Conservation (phyloP, 2,888 invertebrate genomes). For the Mellilla xanthometata region DNA sequence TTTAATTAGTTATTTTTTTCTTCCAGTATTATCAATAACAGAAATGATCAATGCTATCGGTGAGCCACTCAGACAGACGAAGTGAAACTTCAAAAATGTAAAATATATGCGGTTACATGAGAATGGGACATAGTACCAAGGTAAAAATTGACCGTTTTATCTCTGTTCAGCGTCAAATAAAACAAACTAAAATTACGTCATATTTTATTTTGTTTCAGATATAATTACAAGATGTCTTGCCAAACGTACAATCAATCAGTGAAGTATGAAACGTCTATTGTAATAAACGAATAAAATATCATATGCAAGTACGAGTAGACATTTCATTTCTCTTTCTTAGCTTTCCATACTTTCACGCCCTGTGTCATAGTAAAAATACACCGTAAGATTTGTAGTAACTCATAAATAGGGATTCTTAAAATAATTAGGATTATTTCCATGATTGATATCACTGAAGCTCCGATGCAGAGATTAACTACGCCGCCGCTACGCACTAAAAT, state of each 20-base stretch:
- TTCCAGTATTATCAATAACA: too few relatives aligned
- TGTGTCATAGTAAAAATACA: constrained; percentile 32
- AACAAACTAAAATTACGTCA: too few relatives aligned
- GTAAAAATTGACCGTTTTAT: too few relatives aligned
- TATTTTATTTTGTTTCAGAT: constrained; percentile 10
- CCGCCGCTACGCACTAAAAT: constrained; percentile 66
- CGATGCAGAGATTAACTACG: constrained; percentile 65
- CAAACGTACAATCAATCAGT: neutral
- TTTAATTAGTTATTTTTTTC: too few relatives aligned
- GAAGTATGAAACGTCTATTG: neutral
- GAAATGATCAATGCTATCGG: too few relatives aligned
- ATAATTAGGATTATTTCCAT: constrained; percentile 55
- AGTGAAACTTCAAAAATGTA: too few relatives aligned
- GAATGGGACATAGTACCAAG: too few relatives aligned
- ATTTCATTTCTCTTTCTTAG: constrained; percentile 25
- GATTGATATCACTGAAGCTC: constrained; percentile 65
- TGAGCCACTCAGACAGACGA: too few relatives aligned
- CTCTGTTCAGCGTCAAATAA: too few relatives aligned
- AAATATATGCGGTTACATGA: too few relatives aligned
- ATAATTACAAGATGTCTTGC: constrained; percentile 1
- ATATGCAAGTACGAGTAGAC: neutral
- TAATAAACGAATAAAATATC: constrained; percentile 11
- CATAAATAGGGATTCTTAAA: constrained; percentile 44
- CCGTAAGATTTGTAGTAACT: constrained; percentile 35
- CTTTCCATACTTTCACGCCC: constrained; percentile 24